phyloP scores from a whole-genome alignment of 2,797 vertebrate species.

The Mus spretus region DNA sequence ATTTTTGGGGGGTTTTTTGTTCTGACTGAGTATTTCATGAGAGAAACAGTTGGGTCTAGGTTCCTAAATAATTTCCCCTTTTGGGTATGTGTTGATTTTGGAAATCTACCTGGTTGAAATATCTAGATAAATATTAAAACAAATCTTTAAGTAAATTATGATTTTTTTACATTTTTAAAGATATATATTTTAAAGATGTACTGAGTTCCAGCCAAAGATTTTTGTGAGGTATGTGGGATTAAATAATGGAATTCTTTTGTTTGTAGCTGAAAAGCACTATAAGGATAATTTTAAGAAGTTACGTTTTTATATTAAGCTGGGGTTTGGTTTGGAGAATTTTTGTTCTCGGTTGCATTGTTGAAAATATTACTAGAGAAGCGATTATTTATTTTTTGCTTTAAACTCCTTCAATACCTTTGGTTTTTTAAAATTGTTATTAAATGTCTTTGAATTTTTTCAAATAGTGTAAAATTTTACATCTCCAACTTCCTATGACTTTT shows the following conservation, averaged over 20 bases:
- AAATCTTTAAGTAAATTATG: constrained; percentile 30
- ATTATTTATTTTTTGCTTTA: constrained; percentile 53
- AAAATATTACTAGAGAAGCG: constrained; percentile 31
- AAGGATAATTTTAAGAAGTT: constrained; percentile 66
- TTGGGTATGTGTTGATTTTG: constrained; percentile 50
- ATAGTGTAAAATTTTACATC: constrained; percentile 60
- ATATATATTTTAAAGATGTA: constrained; percentile 62
- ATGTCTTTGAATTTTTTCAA: constrained; percentile 59
- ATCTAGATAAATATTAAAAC: constrained; percentile 40
- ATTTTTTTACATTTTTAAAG: constrained; percentile 1
- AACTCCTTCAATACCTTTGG: neutral
- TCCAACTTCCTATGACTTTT: constrained; percentile 75
- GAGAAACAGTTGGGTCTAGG: constrained; percentile 37
- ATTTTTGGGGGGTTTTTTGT: constrained; percentile 17
- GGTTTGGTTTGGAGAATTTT: neutral
- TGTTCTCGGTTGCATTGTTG: neutral
- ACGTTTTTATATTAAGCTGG: neutral
- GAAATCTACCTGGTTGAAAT: constrained; percentile 41
- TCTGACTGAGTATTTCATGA: constrained; percentile 53
- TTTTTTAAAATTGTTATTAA: constrained; percentile 59
- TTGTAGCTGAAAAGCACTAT: constrained; percentile 28
- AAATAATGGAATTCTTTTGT: constrained; percentile 80
- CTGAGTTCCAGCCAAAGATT: constrained; percentile 27
- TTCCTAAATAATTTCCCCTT: constrained; percentile 35
- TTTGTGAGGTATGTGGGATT: constrained; percentile 64